Evolutionary conservation across 2,888 invertebrate genomes (phyloP).

Genomic region (Adelognathus sp.): DNA sequence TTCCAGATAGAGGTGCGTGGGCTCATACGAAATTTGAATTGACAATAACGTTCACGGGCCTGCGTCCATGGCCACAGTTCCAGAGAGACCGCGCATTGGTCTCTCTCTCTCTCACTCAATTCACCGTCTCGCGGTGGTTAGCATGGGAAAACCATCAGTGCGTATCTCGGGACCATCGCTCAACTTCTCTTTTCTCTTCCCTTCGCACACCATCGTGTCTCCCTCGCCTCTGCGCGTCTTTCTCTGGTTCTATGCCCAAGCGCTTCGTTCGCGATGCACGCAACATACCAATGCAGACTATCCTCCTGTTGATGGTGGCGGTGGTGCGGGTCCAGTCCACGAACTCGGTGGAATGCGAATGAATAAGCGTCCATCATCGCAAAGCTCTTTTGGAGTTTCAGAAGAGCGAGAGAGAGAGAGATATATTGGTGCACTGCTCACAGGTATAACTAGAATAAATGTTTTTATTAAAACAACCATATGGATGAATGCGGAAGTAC

Average conservation of each 20-base stretch:
- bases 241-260: background rate
- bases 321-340: constrained; percentile 54
- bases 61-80: constrained; percentile 44
- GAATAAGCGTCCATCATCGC: constrained; percentile 64
- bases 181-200: constrained; percentile 55
- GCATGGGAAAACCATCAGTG: constrained; percentile 72
- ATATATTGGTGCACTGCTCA: background rate
- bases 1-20: constrained; percentile 58
- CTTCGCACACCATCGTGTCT: constrained; percentile 20
- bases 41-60: constrained; percentile 57
- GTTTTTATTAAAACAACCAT: constrained; percentile 3
- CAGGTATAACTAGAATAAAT: background rate
- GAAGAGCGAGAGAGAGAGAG: constrained; percentile 26
- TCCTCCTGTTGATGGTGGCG: background rate
- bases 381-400: background rate
- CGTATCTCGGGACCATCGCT: constrained; percentile 70
- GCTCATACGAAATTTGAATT: constrained; percentile 70
- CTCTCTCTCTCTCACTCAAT: constrained; percentile 20
- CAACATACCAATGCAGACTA: constrained; percentile 46
- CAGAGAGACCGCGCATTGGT: background rate
- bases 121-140: constrained; percentile 40
- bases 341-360: constrained; percentile 71
- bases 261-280: constrained; percentile 42
- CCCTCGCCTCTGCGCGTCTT: background rate
- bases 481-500: constrained; percentile 43